These are phyloP conservation scores for Condylura cristata DNA, from an alignment of 2,113 vertebrate genomes.

Conservation along the genomic window DNA sequence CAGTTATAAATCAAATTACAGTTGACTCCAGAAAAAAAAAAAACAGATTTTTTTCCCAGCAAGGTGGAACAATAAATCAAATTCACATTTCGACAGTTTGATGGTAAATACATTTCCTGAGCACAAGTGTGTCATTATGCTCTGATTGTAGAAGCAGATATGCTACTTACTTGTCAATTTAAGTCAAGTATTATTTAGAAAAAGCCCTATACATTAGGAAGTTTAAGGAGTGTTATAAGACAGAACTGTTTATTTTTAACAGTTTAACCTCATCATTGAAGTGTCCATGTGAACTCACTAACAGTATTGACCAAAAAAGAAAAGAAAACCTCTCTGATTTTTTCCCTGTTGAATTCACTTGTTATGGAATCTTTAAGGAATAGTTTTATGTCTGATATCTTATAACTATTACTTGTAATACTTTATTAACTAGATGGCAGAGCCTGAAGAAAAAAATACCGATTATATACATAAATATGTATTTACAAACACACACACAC, in stretches of 20 bases:
- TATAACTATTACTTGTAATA: not conserved
- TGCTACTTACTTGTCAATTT: conserved; percentile 23
- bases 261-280: too few species aligned
- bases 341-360: not conserved
- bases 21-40: not conserved
- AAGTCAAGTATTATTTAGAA: not conserved
- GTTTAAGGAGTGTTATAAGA: not conserved
- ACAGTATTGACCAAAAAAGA: not conserved
- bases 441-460: not conserved
- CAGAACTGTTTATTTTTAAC: not conserved
- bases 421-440: not conserved
- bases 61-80: conserved; percentile 27
- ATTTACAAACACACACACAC: not conserved
- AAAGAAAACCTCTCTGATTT: not conserved
- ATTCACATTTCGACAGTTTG: conserved; percentile 24
- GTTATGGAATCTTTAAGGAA: not conserved
- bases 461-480: not conserved
- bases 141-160: not conserved
- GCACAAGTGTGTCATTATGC: not conserved
- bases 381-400: not conserved
- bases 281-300: not conserved
- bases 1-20: conserved; percentile 20
- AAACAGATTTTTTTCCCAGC: not conserved
- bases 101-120: conserved; percentile 28
- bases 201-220: not conserved